Percentiles rank a stretch among this genome's conserved stretches.
Conservation (phyloP, 2,113 vertebrate genomes). For the Thinocorus orbignyianus region DNA sequence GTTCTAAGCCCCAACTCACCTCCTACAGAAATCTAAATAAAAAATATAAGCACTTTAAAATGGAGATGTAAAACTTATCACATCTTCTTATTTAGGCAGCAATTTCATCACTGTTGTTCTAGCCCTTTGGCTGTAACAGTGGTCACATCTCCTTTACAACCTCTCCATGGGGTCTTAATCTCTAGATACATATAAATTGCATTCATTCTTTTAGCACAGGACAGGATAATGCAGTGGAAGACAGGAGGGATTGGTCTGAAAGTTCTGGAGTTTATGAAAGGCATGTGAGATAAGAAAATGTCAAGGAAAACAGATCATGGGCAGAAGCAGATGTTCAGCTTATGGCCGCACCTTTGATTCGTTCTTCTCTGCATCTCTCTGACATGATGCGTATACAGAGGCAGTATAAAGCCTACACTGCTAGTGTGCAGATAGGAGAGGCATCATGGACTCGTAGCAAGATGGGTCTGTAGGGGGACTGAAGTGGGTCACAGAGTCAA, state of each 20-base stretch:
- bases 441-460: not conserved
- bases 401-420: not conserved
- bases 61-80: not conserved
- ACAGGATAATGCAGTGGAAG: conserved; percentile 1
- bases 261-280: conserved; percentile 43
- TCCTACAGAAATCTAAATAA: not conserved
- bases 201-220: not conserved
- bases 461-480: not conserved
- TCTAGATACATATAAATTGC: not conserved
- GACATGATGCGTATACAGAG: not conserved
- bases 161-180: not conserved
- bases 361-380: not conserved
- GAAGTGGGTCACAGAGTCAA: not conserved
- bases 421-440: not conserved
- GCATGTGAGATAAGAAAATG: conserved; percentile 44
- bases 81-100: not conserved
- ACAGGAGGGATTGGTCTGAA: not conserved
- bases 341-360: conserved; percentile 3
- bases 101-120: not conserved
- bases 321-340: conserved; percentile 51
- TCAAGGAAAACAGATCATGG: conserved; percentile 38
- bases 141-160: not conserved
- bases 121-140: not conserved
- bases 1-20: not conserved
- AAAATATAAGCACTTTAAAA: not conserved